Evolutionary conservation across 92 coral and sea anemone genomes (phyloP).

Genomic region (Zoanthus sociatus): DNA sequence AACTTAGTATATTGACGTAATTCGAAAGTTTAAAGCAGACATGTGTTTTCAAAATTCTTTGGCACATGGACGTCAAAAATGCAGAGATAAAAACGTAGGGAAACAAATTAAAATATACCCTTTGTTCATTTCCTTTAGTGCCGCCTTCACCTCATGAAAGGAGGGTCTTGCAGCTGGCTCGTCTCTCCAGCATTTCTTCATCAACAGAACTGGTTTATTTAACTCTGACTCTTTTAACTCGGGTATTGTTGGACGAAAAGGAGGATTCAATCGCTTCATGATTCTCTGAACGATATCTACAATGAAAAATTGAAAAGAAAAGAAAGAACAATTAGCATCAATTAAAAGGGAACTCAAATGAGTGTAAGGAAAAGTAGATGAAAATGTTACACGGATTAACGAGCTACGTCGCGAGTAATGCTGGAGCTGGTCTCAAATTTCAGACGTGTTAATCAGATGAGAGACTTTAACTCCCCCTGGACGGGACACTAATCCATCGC

Average conservation of each 20-base stretch:
- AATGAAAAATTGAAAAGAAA: neutral
- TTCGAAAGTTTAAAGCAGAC: no score
- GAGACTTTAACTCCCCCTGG: no score
- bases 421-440: no score
- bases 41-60: neutral
- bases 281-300: slow-evolving; percentile 80
- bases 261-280: slow-evolving; percentile 69
- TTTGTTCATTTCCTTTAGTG: slow-evolving; percentile 53
- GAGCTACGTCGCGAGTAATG: no score
- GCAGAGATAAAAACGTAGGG: neutral
- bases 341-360: no score
- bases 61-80: neutral
- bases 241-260: slow-evolving; percentile 76
- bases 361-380: no score
- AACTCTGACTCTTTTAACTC: slow-evolving; percentile 48
- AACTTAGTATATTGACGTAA: no score
- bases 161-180: slow-evolving; percentile 78
- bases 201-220: slow-evolving; percentile 61
- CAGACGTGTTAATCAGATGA: no score
- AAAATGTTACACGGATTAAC: no score
- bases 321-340: no score
- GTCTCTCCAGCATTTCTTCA: slow-evolving; percentile 87
- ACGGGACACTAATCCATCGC: no score
- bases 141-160: slow-evolving; percentile 76
- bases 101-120: slow-evolving; percentile 22